These are phyloP conservation scores for Ennomos erosarius DNA, from an alignment of 2,888 invertebrate genomes.

Conservation along the genomic window DNA sequence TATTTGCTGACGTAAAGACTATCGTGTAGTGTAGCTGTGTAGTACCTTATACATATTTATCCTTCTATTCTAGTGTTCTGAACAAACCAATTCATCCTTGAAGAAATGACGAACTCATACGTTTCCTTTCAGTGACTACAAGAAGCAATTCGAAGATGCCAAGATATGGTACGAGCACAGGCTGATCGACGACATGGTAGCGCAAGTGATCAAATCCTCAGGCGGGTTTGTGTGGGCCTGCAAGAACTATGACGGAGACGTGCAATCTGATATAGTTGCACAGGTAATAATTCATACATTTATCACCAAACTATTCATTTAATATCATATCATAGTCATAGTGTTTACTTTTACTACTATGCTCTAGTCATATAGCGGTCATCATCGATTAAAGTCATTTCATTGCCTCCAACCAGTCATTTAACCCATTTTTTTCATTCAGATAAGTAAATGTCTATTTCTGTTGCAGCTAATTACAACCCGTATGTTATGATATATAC, in stretches of 20 bases:
- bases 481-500: neutral
- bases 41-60: neutral
- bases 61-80: too few species aligned
- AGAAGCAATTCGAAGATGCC: slow-evolving; percentile 89
- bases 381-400: too few species aligned
- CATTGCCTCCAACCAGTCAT: too few species aligned
- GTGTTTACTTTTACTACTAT: too few species aligned
- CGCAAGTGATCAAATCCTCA: slow-evolving; percentile 92
- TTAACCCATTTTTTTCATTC: too few species aligned
- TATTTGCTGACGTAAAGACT: too few species aligned
- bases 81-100: too few species aligned
- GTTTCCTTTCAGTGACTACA: slow-evolving; percentile 86
- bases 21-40: neutral
- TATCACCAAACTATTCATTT: too few species aligned
- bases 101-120: neutral
- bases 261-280: slow-evolving; percentile 95
- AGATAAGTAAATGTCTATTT: too few species aligned
- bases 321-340: too few species aligned
- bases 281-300: slow-evolving; percentile 81
- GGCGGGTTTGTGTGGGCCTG: slow-evolving; percentile 97
- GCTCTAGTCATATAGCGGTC: too few species aligned
- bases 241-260: slow-evolving; percentile 97
- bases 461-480: too few species aligned
- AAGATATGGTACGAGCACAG: slow-evolving; percentile 97
- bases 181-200: slow-evolving; percentile 97